phyloP scores from a whole-genome alignment of 1,140 invertebrate species.

The Laupala kohalensis region DNA sequence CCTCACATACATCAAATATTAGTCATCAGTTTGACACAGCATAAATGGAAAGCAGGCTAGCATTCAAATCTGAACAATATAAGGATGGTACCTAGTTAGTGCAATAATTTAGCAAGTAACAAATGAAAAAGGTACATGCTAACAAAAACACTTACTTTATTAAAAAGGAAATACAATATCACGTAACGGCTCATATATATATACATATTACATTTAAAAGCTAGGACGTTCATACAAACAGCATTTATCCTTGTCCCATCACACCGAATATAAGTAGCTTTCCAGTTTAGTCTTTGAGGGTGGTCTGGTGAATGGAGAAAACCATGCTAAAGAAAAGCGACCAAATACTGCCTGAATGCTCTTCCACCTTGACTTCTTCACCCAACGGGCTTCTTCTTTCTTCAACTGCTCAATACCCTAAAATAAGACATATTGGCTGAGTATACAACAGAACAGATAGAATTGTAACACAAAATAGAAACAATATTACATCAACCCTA shows the following conservation, averaged over 20 bases:
- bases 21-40: too few species aligned
- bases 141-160: neutral
- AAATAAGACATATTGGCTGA: neutral
- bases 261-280: constrained; percentile 63
- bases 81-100: too few species aligned
- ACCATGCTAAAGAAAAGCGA: constrained; percentile 82
- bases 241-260: constrained; percentile 17
- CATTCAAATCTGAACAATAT: too few species aligned
- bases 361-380: constrained; percentile 81
- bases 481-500: too few species aligned
- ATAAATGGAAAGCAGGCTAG: too few species aligned
- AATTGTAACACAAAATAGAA: neutral
- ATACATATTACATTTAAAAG: neutral
- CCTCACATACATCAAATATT: too few species aligned
- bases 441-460: neutral
- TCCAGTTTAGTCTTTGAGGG: constrained; percentile 59
- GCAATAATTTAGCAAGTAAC: too few species aligned
- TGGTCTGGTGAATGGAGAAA: constrained; percentile 83
- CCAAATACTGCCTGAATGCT: constrained; percentile 92
- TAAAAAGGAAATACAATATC: neutral
- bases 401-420: constrained; percentile 91
- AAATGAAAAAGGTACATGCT: too few species aligned
- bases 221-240: neutral
- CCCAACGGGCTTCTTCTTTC: constrained; percentile 84
- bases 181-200: neutral